phyloP scores from a whole-genome alignment of 2,797 vertebrate species.

The Xyrichtys novacula region DNA sequence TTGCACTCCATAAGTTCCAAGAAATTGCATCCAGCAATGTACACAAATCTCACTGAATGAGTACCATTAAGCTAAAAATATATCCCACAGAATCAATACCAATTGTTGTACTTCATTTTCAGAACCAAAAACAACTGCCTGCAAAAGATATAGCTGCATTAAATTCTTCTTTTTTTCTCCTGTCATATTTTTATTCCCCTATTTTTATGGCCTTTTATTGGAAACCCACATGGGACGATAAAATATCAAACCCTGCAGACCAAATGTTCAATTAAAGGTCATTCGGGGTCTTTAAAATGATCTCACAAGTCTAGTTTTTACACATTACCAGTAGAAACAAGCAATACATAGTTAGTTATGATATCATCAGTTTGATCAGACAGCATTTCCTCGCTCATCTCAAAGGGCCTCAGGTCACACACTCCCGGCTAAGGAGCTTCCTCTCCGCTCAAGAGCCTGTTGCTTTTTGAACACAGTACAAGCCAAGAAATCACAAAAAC shows the following conservation, averaged over 20 bases:
- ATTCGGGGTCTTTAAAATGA: slow-evolving; percentile 7
- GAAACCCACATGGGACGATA: neutral
- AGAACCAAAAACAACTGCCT: slow-evolving; percentile 4
- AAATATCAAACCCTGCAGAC: neutral
- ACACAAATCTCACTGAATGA: slow-evolving; percentile 13
- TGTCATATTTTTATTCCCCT: neutral
- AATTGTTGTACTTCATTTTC: slow-evolving; percentile 11
- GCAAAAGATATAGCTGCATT: neutral
- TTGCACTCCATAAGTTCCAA: slow-evolving; percentile 36
- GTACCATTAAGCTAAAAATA: slow-evolving; percentile 15
- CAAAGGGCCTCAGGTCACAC: slow-evolving; percentile 69
- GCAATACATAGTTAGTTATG: slow-evolving; percentile 45
- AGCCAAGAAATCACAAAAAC: slow-evolving; percentile 51
- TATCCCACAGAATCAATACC: slow-evolving; percentile 32
- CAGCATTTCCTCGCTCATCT: slow-evolving; percentile 36
- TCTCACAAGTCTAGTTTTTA: slow-evolving; percentile 1
- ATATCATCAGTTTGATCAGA: slow-evolving; percentile 48
- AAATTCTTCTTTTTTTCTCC: neutral
- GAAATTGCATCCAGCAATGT: slow-evolving; percentile 34
- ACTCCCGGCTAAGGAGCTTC: slow-evolving; percentile 71
- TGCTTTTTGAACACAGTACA: slow-evolving; percentile 42
- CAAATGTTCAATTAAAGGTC: slow-evolving; percentile 8
- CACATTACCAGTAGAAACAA: slow-evolving; percentile 16
- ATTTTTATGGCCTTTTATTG: slow-evolving; percentile 9
- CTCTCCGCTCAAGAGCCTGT: slow-evolving; percentile 49